phyloP scores from a whole-genome alignment of 2,113 vertebrate species.

The Panthera uncia region DNA sequence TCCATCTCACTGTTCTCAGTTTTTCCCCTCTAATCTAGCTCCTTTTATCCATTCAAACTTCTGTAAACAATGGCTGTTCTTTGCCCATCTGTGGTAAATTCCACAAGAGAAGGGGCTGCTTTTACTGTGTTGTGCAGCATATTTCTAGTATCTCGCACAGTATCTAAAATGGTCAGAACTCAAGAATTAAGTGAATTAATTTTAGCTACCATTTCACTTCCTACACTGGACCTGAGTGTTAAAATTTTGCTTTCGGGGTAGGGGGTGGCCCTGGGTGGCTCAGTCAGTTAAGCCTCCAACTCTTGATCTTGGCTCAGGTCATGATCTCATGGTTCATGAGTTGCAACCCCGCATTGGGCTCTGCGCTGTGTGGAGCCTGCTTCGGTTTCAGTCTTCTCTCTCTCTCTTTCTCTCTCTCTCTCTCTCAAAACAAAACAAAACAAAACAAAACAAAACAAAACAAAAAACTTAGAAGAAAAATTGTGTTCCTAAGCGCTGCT shows the following conservation, averaged over 20 bases:
- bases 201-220: background rate
- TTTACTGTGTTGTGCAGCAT: background rate
- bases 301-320: too few relatives aligned
- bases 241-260: slow-evolving; percentile 6
- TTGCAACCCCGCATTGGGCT: too few relatives aligned
- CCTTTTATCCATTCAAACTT: background rate
- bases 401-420: too few relatives aligned
- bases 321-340: too few relatives aligned
- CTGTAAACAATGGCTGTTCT: background rate
- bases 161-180: background rate
- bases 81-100: background rate
- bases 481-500: background rate
- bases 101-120: background rate
- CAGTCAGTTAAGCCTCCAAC: too few relatives aligned
- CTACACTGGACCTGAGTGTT: background rate
- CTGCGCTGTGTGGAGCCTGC: too few relatives aligned
- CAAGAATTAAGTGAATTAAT: background rate
- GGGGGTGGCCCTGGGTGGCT: too few relatives aligned
- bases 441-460: too few relatives aligned
- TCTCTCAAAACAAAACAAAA: too few relatives aligned
- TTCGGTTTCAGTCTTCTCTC: too few relatives aligned
- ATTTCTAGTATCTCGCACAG: background rate
- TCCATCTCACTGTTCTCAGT: background rate
- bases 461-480: background rate
- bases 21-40: background rate